phyloP scores from a whole-genome alignment of 2,113 vertebrate species.

The Pungitius pungitius region DNA sequence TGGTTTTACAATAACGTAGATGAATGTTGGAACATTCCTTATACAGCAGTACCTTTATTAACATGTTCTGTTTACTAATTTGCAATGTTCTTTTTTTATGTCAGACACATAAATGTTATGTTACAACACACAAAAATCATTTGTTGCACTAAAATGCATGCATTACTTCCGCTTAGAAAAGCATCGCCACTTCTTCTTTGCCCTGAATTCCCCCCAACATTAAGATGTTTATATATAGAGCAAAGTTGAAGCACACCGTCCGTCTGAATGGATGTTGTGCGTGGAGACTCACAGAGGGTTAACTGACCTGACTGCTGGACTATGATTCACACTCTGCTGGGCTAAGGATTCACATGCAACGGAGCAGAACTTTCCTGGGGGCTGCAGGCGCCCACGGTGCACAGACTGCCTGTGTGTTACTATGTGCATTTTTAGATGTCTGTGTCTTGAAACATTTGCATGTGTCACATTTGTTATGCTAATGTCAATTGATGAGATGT shows the following conservation, averaged over 20 bases:
- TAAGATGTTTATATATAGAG: constrained; percentile 43
- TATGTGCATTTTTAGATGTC: constrained; percentile 8
- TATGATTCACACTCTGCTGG: constrained; percentile 69
- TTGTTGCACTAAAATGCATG: neutral
- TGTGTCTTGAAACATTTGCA: constrained; percentile 42
- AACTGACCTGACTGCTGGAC: constrained; percentile 63
- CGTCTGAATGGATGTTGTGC: constrained; percentile 43
- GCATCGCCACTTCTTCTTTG: constrained; percentile 24
- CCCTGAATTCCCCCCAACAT: constrained; percentile 14
- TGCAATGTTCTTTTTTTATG: too few species aligned
- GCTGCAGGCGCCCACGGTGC: constrained; percentile 15
- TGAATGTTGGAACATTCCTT: neutral
- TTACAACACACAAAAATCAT: neutral
- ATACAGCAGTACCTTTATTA: neutral
- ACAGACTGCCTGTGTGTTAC: constrained; percentile 26
- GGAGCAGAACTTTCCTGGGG: constrained; percentile 55
- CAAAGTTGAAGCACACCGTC: constrained; percentile 29
- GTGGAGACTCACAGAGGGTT: constrained; percentile 51
- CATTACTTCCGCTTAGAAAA: constrained; percentile 30
- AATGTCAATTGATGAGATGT: constrained; percentile 11
- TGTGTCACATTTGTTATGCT: constrained; percentile 42
- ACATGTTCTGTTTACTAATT: neutral
- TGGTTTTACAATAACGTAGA: constrained; percentile 2
- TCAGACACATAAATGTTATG: too few species aligned
- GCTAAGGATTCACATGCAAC: constrained; percentile 54